phyloP scores from a whole-genome alignment of 1,140 invertebrate genomes.

The Bacillus rossius region DNA sequence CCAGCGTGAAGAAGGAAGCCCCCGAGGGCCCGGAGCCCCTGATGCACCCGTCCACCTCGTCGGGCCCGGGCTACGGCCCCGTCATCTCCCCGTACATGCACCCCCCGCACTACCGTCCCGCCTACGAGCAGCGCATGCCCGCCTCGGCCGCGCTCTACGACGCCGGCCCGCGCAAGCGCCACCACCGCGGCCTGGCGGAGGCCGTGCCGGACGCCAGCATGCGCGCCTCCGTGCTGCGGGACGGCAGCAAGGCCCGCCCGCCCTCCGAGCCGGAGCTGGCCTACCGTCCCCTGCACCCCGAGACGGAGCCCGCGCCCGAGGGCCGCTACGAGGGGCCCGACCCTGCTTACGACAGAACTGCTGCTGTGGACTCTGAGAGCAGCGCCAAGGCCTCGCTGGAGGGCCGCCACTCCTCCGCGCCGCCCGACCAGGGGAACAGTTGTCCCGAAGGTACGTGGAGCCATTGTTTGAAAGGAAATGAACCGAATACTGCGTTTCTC shows the following conservation, averaged over 20 bases:
- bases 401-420: slow-evolving; percentile 24
- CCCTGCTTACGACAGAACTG: slow-evolving; percentile 32
- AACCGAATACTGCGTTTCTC: too few species aligned
- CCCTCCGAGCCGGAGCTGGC: slow-evolving; percentile 46
- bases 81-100: slow-evolving; percentile 41
- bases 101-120: slow-evolving; percentile 31
- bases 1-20: slow-evolving; percentile 27
- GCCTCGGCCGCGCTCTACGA: slow-evolving; percentile 11
- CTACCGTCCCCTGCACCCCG: slow-evolving; percentile 8
- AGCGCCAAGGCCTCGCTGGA: slow-evolving; percentile 3
- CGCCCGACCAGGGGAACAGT: slow-evolving; percentile 34
- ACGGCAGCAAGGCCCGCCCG: slow-evolving; percentile 49
- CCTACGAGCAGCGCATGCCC: slow-evolving; percentile 24
- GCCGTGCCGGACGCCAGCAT: slow-evolving; percentile 37
- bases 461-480: neutral
- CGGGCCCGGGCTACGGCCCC: slow-evolving; percentile 40
- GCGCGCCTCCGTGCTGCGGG: slow-evolving; percentile 58
- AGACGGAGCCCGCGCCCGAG: neutral
- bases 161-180: slow-evolving; percentile 30
- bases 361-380: slow-evolving; percentile 31
- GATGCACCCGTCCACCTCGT: slow-evolving; percentile 32
- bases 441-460: slow-evolving; percentile 42
- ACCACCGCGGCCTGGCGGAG: slow-evolving; percentile 44
- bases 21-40: slow-evolving; percentile 16
- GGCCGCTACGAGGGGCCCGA: slow-evolving; percentile 33